A percentile compares a stretch with the other conserved stretches of the same genome.
These are phyloP conservation scores for Lytechinus pictus DNA, from an alignment of 35 echinoderm and acorn worm species.

Conservation along the genomic window DNA sequence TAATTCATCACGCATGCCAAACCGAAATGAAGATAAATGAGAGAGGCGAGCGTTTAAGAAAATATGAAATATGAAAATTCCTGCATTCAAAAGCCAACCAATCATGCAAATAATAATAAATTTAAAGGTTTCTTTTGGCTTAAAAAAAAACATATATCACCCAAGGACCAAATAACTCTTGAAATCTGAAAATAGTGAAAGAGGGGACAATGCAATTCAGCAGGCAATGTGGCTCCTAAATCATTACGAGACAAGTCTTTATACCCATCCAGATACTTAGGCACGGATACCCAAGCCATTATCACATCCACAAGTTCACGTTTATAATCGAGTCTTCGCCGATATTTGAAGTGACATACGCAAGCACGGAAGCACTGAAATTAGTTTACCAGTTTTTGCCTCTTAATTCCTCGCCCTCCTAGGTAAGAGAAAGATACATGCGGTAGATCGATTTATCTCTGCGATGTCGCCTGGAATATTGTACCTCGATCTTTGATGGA, in stretches of 20 bases:
- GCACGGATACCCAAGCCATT: background rate
- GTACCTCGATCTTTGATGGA: background rate
- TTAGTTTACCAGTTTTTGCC: constrained; percentile 23
- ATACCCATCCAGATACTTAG: background rate
- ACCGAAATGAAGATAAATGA: too few relatives aligned
- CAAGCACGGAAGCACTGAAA: constrained; percentile 16
- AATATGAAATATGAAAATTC: too few relatives aligned
- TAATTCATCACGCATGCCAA: too few relatives aligned
- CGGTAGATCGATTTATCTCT: background rate
- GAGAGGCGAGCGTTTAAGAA: too few relatives aligned
- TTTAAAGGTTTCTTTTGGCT: background rate
- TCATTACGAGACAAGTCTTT: background rate
- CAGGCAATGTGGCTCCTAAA: too few relatives aligned
- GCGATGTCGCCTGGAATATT: background rate
- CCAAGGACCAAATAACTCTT: background rate
- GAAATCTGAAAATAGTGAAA: background rate
- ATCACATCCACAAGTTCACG: background rate
- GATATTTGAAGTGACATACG: constrained; percentile 3
- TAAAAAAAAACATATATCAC: background rate
- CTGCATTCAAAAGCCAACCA: background rate
- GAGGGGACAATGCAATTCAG: too few relatives aligned
- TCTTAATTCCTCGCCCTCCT: constrained; percentile 19
- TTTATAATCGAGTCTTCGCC: background rate
- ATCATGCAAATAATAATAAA: background rate
- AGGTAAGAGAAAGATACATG: background rate